Conservation (phyloP, 2,113 vertebrate genomes). For the Mystacornis crossleyi region DNA sequence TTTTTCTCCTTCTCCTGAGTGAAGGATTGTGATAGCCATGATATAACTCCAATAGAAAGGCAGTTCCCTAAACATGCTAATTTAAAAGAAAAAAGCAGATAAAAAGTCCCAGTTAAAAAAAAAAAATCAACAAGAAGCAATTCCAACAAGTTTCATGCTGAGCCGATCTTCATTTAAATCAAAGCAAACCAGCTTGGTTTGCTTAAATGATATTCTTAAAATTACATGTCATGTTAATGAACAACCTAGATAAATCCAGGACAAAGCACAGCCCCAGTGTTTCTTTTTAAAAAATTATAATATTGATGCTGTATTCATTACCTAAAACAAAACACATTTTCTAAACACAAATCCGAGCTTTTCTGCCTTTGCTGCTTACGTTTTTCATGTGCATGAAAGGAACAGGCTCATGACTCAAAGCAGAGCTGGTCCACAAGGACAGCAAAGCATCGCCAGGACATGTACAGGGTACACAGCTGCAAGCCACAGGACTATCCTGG, state of each 20-base stretch:
- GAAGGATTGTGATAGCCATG: neutral
- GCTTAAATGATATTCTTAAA: neutral
- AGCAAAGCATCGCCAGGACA: neutral
- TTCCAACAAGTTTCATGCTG: neutral
- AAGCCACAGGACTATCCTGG: neutral
- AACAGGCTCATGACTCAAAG: accelerated
- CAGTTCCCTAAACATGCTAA: neutral
- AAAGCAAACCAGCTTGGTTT: neutral
- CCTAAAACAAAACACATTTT: neutral
- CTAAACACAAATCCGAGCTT: neutral
- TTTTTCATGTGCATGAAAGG: neutral
- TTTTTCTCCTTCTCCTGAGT: neutral
- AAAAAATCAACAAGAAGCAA: neutral
- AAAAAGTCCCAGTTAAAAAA: neutral
- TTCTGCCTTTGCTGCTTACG: neutral
- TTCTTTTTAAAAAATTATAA: neutral
- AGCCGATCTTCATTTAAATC: neutral
- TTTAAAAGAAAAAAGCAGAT: neutral
- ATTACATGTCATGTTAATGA: neutral
- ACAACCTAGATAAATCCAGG: neutral
- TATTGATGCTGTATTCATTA: neutral
- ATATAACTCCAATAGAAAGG: neutral
- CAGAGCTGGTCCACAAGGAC: neutral
- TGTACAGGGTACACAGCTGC: neutral
- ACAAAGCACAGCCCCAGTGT: neutral